Evolutionary conservation across 2,888 invertebrate species (phyloP).

Genomic region (Pediacus dermestoides): DNA sequence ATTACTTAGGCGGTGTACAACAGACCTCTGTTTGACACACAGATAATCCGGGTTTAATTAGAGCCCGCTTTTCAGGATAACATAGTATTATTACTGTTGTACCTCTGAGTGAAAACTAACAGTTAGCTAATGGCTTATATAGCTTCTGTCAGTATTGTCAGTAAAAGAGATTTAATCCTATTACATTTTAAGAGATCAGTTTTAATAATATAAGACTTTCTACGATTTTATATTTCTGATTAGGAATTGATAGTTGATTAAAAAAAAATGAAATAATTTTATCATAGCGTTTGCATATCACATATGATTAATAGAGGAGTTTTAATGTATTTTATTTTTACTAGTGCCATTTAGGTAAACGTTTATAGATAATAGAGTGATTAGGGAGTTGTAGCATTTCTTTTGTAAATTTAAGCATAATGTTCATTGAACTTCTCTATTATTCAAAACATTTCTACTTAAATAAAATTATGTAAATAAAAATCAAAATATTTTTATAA

Average conservation of each 20-base stretch:
- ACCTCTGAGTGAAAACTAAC: constrained; percentile 25
- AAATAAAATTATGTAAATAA: constrained; percentile 8
- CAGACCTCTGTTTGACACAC: constrained; percentile 49
- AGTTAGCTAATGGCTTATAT: constrained; percentile 25
- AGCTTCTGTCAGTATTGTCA: constrained; percentile 18
- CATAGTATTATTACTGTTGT: constrained; percentile 32
- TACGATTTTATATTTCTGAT: constrained; percentile 23
- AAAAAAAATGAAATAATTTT: constrained; percentile 31
- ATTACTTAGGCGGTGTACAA: constrained; percentile 44
- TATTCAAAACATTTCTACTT: background rate
- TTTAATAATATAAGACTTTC: constrained; percentile 8
- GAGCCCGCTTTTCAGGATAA: constrained; percentile 42
- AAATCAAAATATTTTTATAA: constrained; percentile 36
- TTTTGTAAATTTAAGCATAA: background rate
- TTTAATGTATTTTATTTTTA: constrained; percentile 17
- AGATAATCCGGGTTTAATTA: constrained; percentile 27
- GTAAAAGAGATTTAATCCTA: constrained; percentile 4
- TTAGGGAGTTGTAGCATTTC: too few species aligned
- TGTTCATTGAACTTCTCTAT: background rate
- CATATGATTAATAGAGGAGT: constrained; percentile 19
- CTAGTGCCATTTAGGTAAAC: constrained; percentile 2
- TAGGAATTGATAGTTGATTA: constrained; percentile 35
- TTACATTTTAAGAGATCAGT: constrained; percentile 2
- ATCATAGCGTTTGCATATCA: constrained; percentile 45
- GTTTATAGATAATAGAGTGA: too few species aligned